Base-by-base conservation (phyloP, 1,140 invertebrate genomes). In the Cepaea nemoralis region DNA sequence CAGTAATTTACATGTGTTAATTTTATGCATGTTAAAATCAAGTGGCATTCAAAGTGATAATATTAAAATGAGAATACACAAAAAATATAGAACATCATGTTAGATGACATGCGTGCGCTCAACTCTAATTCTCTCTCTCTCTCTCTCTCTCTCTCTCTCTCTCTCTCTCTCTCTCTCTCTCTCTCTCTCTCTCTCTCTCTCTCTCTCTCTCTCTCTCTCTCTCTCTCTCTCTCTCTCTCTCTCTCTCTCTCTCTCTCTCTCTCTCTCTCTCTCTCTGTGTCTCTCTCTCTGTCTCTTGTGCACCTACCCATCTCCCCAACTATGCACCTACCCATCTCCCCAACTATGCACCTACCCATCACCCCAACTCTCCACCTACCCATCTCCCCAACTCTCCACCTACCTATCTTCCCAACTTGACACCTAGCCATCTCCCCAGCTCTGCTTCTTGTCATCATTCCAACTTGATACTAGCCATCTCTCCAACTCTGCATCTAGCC, bases 161-260 rank as follows among this genome's bases (percentile, higher is more conserved):
- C n/a, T n/a, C n/a, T 67, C n/a, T 12, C n/a, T 67, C 63, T 35
- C 33, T 31, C 33, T 67, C 12, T n/a, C n/a, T 31, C 33, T 10
- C 27, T 67, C 63, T n/a, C 33, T 12, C 63, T 67, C 33, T 8
- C 63, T 35, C 63, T n/a, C 27, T 67, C 33, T 10, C 12, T 67
- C n/a, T n/a, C 63, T 67, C 63, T 12, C 63, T 67, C 63, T 67
- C 63, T 67, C 63, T 67, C 63, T 67, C 63, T 67, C 63, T 67
- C 63, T 12, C 24, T 67, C 63, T n/a, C 63, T 67, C 63, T n/a
- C 63, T 67, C 63, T 67, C 63, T 67, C 63, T 12, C 24, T 67
- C 63, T n/a, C 63, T 67, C 63, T n/a, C 63, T 67, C 63, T 67
- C 63, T 67, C 63, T 67, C 24, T 67, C 63, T 12, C 24, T 67